phyloP scores from a whole-genome alignment of 2,113 vertebrate genomes.

The Corythoichthys intestinalis region DNA sequence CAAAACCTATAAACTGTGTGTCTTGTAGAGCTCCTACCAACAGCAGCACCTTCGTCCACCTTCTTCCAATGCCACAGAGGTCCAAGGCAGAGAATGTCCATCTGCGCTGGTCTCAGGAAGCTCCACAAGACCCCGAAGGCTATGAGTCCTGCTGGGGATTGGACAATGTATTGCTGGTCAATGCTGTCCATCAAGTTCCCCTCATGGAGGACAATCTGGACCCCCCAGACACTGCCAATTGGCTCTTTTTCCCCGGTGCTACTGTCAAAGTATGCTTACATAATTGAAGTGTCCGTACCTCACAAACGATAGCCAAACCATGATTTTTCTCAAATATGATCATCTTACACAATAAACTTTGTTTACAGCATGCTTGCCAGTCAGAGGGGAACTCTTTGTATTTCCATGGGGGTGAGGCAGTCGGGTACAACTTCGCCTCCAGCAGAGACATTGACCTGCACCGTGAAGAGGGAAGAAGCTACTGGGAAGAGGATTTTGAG shows the following conservation, averaged over 20 bases:
- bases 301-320: too few species aligned
- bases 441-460: constrained; percentile 91
- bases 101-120: constrained; percentile 91
- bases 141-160: constrained; percentile 97
- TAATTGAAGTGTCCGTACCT: background rate
- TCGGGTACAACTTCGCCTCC: constrained; percentile 86
- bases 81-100: constrained; percentile 79
- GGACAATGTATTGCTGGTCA: constrained; percentile 90
- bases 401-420: constrained; percentile 91
- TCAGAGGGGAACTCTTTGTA: constrained; percentile 95
- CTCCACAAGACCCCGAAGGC: constrained; percentile 77
- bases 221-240: constrained; percentile 93
- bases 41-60: constrained; percentile 88
- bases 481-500: constrained; percentile 98
- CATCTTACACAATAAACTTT: constrained; percentile 27
- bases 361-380: constrained; percentile 91
- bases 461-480: constrained; percentile 85
- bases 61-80: constrained; percentile 83
- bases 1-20: background rate
- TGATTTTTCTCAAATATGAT: background rate
- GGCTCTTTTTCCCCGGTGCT: constrained; percentile 98
- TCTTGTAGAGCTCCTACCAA: constrained; percentile 87
- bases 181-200: constrained; percentile 82
- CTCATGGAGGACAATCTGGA: constrained; percentile 91
- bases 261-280: constrained; percentile 83